phyloP scores from a whole-genome alignment of 2,888 invertebrate species.

The Andrena bucephala region DNA sequence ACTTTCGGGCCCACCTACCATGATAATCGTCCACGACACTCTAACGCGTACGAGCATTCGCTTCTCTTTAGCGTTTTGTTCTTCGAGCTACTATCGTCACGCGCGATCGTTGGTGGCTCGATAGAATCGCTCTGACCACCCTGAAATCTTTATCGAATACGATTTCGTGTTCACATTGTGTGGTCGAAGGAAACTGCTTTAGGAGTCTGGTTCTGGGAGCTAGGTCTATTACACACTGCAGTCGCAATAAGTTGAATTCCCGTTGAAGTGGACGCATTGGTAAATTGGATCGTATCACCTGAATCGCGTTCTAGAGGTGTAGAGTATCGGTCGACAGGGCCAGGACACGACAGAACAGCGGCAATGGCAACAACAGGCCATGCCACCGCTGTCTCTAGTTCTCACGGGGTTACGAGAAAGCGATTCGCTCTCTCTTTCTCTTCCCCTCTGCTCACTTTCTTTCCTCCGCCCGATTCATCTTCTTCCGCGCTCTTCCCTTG shows the following conservation, averaged over 20 bases:
- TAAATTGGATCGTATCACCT: slow-evolving; percentile 50
- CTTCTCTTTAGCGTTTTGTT: slow-evolving; percentile 7
- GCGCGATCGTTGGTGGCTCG: slow-evolving; percentile 6
- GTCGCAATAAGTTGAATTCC: slow-evolving; percentile 30
- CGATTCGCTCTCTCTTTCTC: slow-evolving; percentile 72
- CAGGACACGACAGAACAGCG: slow-evolving; percentile 60
- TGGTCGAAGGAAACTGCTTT: background rate
- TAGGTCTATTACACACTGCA: slow-evolving; percentile 10
- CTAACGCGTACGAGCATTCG: background rate
- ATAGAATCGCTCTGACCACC: background rate
- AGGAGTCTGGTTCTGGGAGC: background rate
- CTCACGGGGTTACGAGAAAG: slow-evolving; percentile 84
- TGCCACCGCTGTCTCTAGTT: slow-evolving; percentile 74
- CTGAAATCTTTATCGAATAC: background rate
- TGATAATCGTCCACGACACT: slow-evolving; percentile 64
- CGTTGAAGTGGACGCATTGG: slow-evolving; percentile 28
- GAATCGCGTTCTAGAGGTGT: slow-evolving; percentile 27
- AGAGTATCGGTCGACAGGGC: slow-evolving; percentile 44
- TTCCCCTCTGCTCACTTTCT: slow-evolving; percentile 37
- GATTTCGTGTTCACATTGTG: background rate
- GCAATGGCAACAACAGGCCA: slow-evolving; percentile 66
- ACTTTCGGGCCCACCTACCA: slow-evolving; percentile 70
- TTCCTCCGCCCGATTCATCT: slow-evolving; percentile 61
- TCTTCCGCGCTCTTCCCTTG: slow-evolving; percentile 47
- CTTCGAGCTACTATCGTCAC: slow-evolving; percentile 1